Conservation (phyloP, 2,888 invertebrate genomes). For the Hemistola chrysoprasaria region DNA sequence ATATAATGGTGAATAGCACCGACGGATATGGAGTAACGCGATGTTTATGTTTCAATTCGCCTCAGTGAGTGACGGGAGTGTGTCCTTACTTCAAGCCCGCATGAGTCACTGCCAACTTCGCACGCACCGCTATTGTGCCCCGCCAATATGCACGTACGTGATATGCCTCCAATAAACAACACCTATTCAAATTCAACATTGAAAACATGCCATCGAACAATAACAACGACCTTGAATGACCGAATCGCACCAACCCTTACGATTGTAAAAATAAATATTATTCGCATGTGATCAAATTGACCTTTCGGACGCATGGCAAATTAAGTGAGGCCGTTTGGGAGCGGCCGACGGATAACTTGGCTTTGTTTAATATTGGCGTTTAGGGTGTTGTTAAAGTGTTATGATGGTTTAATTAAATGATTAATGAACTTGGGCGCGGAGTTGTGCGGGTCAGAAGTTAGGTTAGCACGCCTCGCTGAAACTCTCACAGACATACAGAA, state of each 20-base stretch:
- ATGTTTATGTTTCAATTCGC: slow-evolving; percentile 75
- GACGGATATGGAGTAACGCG: slow-evolving; percentile 77
- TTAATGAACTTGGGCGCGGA: slow-evolving; percentile 40
- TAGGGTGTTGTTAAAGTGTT: slow-evolving; percentile 15
- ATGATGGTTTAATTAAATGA: slow-evolving; percentile 27
- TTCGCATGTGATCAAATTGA: slow-evolving; percentile 18
- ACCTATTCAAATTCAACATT: slow-evolving; percentile 28
- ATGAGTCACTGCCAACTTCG: slow-evolving; percentile 55
- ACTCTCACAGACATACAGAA: slow-evolving; percentile 7
- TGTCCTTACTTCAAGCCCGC: slow-evolving; percentile 65
- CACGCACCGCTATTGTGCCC: slow-evolving; percentile 57
- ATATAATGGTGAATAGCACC: slow-evolving; percentile 73
- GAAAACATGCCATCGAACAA: slow-evolving; percentile 29
- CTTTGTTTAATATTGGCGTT: slow-evolving; percentile 13
- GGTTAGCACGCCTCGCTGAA: slow-evolving; percentile 24
- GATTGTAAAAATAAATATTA: slow-evolving; percentile 21
- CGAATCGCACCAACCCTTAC: slow-evolving; percentile 31
- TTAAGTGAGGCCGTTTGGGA: slow-evolving; percentile 27
- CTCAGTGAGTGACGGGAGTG: slow-evolving; percentile 55
- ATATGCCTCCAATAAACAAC: slow-evolving; percentile 42
- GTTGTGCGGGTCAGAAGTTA: no score
- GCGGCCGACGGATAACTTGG: slow-evolving; percentile 15
- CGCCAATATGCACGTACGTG: slow-evolving; percentile 51
- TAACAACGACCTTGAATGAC: slow-evolving; percentile 28
- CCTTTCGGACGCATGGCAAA: slow-evolving; percentile 19